Percentiles rank a stretch among this genome's conserved stretches.
phyloP scores from a whole-genome alignment of 2,888 invertebrate species.

The Pyrochroa serraticornis region DNA sequence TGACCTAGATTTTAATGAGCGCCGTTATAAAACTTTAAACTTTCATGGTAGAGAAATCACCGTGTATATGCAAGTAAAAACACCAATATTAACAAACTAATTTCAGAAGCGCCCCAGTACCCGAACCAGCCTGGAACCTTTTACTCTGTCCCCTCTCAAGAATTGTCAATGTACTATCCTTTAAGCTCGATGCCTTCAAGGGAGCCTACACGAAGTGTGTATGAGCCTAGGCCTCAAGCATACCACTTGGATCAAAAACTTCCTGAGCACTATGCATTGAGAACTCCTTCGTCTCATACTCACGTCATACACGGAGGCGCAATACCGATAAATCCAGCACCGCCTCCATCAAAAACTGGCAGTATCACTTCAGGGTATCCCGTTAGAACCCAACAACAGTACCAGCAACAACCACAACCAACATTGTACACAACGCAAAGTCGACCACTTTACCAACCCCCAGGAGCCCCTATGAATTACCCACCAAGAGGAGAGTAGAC shows the following conservation, averaged over 20 bases:
- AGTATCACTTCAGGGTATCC: slow-evolving; percentile 87
- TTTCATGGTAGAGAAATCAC: background rate
- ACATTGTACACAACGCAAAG: slow-evolving; percentile 55
- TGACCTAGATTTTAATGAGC: too few species aligned
- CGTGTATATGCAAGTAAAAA: background rate
- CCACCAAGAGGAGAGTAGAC: slow-evolving; percentile 25
- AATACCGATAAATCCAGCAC: slow-evolving; percentile 64
- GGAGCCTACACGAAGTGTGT: slow-evolving; percentile 52
- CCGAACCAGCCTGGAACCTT: slow-evolving; percentile 60
- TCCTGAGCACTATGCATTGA: slow-evolving; percentile 54
- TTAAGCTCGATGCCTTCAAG: slow-evolving; percentile 42
- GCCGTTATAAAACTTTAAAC: too few species aligned
- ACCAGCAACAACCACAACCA: slow-evolving; percentile 56
- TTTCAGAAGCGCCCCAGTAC: slow-evolving; percentile 62
- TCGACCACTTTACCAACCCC: slow-evolving; percentile 54
- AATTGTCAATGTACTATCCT: slow-evolving; percentile 57
- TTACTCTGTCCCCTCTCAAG: slow-evolving; percentile 61
- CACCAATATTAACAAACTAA: background rate
- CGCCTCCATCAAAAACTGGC: slow-evolving; percentile 73
- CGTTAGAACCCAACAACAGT: slow-evolving; percentile 68
- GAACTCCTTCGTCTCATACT: slow-evolving; percentile 57
- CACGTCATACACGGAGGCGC: slow-evolving; percentile 65
- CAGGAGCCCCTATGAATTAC: slow-evolving; percentile 49
- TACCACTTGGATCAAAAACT: slow-evolving; percentile 55
- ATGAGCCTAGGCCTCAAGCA: slow-evolving; percentile 51